Evolutionary conservation across 1,140 invertebrate species (phyloP).

Genomic region (Reticulitermes speratus): DNA sequence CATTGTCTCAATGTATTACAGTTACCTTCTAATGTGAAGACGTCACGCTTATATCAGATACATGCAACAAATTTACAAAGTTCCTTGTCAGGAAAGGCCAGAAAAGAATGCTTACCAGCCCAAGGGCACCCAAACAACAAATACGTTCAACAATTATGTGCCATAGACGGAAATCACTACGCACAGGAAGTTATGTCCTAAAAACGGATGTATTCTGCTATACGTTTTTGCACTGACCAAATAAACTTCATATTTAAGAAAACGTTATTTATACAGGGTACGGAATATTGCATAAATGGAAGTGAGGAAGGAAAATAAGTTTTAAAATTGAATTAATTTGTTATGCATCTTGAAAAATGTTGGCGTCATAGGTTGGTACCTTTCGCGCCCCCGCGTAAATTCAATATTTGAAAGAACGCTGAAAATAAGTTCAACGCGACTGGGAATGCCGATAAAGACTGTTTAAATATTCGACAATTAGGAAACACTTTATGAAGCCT

Average conservation of each 20-base stretch:
- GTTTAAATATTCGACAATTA: too few species aligned
- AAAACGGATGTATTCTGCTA: not conserved
- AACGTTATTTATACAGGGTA: too few species aligned
- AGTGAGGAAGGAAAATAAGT: too few species aligned
- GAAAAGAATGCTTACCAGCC: not conserved
- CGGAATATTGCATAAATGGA: too few species aligned
- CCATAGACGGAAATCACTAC: not conserved
- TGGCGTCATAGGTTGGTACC: not conserved
- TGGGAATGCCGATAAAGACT: too few species aligned
- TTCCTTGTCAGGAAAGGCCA: not conserved
- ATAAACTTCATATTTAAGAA: too few species aligned
- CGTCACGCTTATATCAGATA: not conserved
- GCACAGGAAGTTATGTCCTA: not conserved
- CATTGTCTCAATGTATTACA: not conserved
- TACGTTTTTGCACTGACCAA: not conserved
- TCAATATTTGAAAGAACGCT: not conserved
- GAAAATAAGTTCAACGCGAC: too few species aligned
- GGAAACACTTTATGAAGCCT: too few species aligned
- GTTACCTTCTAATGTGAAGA: not conserved
- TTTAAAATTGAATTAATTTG: too few species aligned
- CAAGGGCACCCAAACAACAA: slow-evolving; percentile 2
- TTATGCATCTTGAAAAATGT: not conserved
- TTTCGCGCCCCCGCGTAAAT: not conserved
- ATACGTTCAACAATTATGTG: not conserved
- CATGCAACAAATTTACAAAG: not conserved